phyloP scores from a whole-genome alignment of 2,113 vertebrate genomes.

The Progne subis region DNA sequence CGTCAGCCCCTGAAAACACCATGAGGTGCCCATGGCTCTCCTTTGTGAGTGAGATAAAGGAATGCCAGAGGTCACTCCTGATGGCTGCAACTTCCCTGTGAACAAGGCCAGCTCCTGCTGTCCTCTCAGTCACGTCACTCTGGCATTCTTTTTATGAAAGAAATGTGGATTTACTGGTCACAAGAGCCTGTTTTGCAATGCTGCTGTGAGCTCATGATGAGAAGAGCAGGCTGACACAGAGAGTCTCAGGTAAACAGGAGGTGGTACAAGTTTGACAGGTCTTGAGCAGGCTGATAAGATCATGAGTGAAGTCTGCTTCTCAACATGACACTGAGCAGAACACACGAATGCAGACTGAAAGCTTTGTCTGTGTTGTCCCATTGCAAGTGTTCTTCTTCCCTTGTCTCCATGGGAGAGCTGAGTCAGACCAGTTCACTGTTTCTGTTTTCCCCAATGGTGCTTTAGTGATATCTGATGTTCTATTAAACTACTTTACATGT shows the following conservation, averaged over 20 bases:
- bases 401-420: background rate
- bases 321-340: background rate
- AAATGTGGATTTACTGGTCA: conserved; percentile 19
- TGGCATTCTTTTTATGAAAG: background rate
- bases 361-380: background rate
- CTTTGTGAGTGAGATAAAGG: background rate
- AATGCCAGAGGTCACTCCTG: background rate
- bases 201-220: background rate
- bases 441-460: background rate
- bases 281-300: conserved; percentile 4
- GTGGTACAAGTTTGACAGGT: conserved; percentile 6
- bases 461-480: background rate
- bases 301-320: background rate
- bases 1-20: background rate
- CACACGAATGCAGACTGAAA: background rate
- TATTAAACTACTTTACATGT: background rate
- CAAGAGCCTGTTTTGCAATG: background rate
- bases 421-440: background rate
- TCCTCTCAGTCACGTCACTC: background rate
- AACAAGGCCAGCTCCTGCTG: background rate
- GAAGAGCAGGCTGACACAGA: background rate
- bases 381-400: background rate
- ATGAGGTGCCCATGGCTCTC: background rate
- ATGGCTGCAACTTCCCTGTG: background rate
- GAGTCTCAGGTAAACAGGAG: background rate